phyloP scores from a whole-genome alignment of 2,113 vertebrate species.

The Silurus meridionalis region DNA sequence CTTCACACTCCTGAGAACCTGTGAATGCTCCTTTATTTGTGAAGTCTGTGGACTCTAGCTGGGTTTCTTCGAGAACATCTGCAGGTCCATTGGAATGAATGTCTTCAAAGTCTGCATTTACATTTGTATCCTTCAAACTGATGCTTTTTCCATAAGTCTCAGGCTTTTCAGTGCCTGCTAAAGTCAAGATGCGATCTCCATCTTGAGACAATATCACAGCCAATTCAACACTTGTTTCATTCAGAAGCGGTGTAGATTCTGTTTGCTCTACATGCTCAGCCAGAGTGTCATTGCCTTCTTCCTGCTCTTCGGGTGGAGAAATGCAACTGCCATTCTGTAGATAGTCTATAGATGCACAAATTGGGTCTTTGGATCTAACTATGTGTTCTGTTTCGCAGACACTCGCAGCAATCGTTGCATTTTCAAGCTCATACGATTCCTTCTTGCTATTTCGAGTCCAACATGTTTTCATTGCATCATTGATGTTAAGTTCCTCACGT shows the following conservation, averaged over 20 bases:
- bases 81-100: neutral
- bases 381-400: neutral
- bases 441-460: slow-evolving; percentile 59
- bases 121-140: neutral
- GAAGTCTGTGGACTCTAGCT: neutral
- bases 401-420: neutral
- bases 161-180: neutral
- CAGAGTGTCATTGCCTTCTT: neutral
- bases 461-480: slow-evolving; percentile 75
- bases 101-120: neutral
- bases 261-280: neutral
- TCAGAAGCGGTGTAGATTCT: neutral
- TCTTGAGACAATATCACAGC: neutral
- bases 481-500: slow-evolving; percentile 73
- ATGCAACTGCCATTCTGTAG: neutral
- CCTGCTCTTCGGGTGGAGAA: neutral
- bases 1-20: neutral
- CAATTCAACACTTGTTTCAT: neutral
- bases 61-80: neutral
- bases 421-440: slow-evolving; percentile 7
- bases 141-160: neutral
- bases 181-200: neutral
- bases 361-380: neutral
- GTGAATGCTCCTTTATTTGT: neutral
- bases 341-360: neutral